Conservation (phyloP, 2,888 invertebrate species). For the Yponomeuta plumbellus region DNA sequence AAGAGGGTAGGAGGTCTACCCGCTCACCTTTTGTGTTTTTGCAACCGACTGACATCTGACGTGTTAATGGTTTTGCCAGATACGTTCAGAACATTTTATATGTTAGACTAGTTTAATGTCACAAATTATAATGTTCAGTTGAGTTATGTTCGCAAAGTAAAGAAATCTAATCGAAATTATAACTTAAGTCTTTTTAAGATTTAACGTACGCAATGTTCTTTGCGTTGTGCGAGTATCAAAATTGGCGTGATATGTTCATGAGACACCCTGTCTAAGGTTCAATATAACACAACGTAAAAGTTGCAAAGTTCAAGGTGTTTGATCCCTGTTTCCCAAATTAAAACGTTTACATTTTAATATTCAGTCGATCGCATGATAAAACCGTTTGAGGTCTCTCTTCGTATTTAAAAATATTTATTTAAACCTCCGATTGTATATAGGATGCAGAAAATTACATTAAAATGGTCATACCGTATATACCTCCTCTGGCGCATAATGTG, state of each 20-base stretch:
- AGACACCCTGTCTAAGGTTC: slow-evolving; percentile 15
- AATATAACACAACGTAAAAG: slow-evolving; percentile 2
- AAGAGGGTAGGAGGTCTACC: too few species aligned
- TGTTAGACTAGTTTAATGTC: too few species aligned
- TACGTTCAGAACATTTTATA: too few species aligned
- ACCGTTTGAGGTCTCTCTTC: not conserved
- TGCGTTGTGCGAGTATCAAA: not conserved
- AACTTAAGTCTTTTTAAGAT: too few species aligned
- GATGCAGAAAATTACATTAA: not conserved
- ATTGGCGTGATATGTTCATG: slow-evolving; percentile 13
- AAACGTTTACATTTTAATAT: slow-evolving; percentile 15
- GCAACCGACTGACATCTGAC: too few species aligned
- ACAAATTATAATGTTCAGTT: too few species aligned
- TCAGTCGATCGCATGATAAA: slow-evolving; percentile 17
- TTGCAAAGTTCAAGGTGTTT: slow-evolving; percentile 12
- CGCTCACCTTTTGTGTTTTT: too few species aligned
- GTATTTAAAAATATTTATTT: not conserved
- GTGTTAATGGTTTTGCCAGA: too few species aligned
- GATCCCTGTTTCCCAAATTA: slow-evolving; percentile 18
- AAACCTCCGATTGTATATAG: not conserved
- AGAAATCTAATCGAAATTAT: too few species aligned
- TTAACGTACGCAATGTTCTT: not conserved
- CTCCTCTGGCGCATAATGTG: not conserved
- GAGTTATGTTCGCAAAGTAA: too few species aligned
- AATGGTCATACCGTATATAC: not conserved